Conservation (phyloP, 2,797 vertebrate species). For the Tangara arthus region DNA sequence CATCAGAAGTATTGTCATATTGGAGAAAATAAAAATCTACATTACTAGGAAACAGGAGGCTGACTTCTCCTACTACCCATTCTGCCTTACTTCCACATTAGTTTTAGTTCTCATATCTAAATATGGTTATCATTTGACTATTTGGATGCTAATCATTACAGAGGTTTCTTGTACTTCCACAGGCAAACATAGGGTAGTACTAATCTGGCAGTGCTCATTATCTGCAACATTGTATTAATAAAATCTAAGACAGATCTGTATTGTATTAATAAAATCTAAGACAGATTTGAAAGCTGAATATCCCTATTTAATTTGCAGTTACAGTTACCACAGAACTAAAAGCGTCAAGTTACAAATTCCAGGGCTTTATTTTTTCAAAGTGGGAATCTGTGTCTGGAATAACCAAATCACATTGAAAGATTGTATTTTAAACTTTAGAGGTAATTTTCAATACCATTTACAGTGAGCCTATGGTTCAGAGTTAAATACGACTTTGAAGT, state of each 20-base stretch:
- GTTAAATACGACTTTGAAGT: constrained; percentile 11
- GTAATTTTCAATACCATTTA: background rate
- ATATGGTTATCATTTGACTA: constrained; percentile 5
- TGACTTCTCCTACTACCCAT: background rate
- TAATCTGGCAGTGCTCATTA: constrained; percentile 27
- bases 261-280: background rate
- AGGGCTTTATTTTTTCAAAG: background rate
- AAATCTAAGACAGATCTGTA: background rate
- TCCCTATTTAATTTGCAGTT: constrained; percentile 8
- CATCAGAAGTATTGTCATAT: background rate
- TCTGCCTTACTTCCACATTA: background rate
- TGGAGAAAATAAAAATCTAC: background rate
- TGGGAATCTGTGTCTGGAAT: background rate
- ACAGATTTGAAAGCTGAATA: background rate
- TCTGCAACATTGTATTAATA: background rate
- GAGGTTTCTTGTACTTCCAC: background rate
- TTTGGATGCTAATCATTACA: background rate
- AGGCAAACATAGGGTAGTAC: background rate
- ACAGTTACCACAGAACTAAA: background rate
- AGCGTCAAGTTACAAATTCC: background rate
- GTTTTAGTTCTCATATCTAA: background rate
- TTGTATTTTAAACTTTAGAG: background rate
- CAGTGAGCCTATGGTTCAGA: background rate
- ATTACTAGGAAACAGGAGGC: background rate
- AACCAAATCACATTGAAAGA: background rate